Evolutionary conservation across 2,797 vertebrate species (phyloP).

Genomic region (Spondyliosoma cantharus): DNA sequence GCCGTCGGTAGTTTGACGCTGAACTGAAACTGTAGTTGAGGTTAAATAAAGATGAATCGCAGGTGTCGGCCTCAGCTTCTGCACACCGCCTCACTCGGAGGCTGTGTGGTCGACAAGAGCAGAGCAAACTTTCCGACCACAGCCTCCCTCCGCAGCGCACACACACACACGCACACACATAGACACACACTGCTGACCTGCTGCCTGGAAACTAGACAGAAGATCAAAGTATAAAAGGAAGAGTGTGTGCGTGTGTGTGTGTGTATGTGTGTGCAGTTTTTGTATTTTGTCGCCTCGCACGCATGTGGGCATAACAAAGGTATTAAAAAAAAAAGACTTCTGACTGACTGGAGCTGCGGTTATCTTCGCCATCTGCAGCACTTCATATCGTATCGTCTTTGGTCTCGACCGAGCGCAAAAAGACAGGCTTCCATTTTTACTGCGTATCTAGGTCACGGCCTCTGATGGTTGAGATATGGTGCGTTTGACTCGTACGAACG

Average conservation of each 20-base stretch:
- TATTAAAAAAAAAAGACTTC: no score
- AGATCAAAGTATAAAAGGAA: no score
- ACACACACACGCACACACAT: neutral
- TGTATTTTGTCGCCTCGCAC: no score
- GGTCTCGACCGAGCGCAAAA: neutral
- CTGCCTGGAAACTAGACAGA: no score
- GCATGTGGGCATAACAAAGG: neutral
- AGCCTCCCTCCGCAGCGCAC: neutral
- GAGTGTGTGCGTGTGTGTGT: neutral
- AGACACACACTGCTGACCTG: no score
- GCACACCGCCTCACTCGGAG: neutral
- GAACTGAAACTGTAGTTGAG: neutral
- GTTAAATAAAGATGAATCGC: constrained; percentile 14
- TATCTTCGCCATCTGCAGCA: neutral
- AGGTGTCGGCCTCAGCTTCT: constrained; percentile 26
- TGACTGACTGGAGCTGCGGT: neutral
- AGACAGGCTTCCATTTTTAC: neutral
- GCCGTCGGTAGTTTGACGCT: neutral
- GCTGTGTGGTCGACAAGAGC: constrained; percentile 57
- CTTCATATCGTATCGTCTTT: neutral
- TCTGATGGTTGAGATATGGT: neutral
- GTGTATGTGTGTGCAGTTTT: neutral
- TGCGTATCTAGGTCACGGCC: neutral
- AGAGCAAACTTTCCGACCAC: constrained; percentile 75
- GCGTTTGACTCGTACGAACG: neutral